phyloP scores from a whole-genome alignment of 1,140 invertebrate genomes.

The Drosophila baimaii region DNA sequence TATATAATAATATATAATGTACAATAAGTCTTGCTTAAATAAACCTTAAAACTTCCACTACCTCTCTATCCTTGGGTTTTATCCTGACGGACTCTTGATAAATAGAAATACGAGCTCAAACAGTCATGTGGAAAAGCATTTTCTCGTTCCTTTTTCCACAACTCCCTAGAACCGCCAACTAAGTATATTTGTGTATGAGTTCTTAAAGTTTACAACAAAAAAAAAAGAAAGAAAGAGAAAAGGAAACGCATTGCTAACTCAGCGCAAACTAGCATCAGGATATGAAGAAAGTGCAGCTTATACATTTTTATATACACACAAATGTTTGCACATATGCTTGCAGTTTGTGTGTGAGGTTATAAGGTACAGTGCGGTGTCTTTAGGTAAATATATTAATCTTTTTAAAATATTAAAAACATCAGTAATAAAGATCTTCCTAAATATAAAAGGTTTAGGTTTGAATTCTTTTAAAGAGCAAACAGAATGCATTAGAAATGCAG shows the following conservation, averaged over 20 bases:
- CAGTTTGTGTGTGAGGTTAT: background rate
- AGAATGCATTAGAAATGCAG: background rate
- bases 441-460: no score
- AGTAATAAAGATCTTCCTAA: no score
- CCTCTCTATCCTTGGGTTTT: background rate
- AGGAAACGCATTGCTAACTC: slow-evolving; percentile 51
- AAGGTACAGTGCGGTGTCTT: background rate
- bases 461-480: no score
- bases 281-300: slow-evolving; percentile 66
- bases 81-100: slow-evolving; percentile 7
- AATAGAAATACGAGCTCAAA: slow-evolving; percentile 11
- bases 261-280: slow-evolving; percentile 56
- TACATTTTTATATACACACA: slow-evolving; percentile 22
- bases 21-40: background rate
- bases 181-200: slow-evolving; percentile 46
- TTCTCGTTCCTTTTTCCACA: background rate
- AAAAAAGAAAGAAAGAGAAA: slow-evolving; percentile 34
- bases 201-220: slow-evolving; percentile 48
- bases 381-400: background rate
- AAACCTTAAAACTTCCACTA: no score
- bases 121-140: slow-evolving; percentile 24
- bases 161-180: slow-evolving; percentile 1
- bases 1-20: no score
- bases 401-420: no score
- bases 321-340: slow-evolving; percentile 14